Percentiles rank a stretch among this genome's conserved stretches.
phyloP scores from a whole-genome alignment of 1,140 invertebrate genomes.

The Bombus huntii region DNA sequence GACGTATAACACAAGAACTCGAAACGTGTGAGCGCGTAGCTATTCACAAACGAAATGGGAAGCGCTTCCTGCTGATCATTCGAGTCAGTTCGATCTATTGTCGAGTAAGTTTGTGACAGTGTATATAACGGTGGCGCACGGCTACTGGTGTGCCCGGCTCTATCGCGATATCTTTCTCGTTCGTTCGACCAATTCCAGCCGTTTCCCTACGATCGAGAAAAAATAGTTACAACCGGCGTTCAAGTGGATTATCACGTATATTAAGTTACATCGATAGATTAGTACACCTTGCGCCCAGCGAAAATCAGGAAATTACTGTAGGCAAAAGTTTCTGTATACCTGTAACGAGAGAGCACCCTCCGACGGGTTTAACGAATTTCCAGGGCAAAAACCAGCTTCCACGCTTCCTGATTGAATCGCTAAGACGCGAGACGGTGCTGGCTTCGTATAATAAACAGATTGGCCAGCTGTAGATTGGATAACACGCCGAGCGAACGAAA shows the following conservation, averaged over 20 bases:
- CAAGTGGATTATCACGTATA: not conserved
- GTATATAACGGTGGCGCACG: conserved; percentile 11
- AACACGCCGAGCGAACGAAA: conserved; percentile 21
- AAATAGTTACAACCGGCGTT: not conserved
- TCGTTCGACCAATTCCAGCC: conserved; percentile 3
- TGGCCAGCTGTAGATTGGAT: conserved; percentile 13
- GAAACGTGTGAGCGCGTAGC: conserved; percentile 50
- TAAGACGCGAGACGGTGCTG: conserved; percentile 30
- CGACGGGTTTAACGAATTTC: conserved; percentile 22
- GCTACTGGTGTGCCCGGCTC: not conserved
- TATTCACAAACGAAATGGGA: conserved; percentile 74
- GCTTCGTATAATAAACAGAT: conserved; percentile 26
- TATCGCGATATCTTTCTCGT: conserved; percentile 41
- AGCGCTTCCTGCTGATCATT: conserved; percentile 70
- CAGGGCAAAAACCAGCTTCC: not conserved
- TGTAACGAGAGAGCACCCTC: not conserved
- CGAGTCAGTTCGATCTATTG: conserved; percentile 71
- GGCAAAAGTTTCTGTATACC: conserved; percentile 6
- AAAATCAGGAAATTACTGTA: conserved; percentile 22
- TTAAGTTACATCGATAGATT: not conserved
- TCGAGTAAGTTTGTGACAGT: conserved; percentile 61
- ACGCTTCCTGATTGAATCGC: conserved; percentile 42
- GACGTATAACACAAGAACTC: conserved; percentile 40
- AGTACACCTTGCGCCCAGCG: not conserved
- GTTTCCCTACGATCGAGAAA: not conserved